Conservation (phyloP, 1,140 invertebrate species). For the Drosophila mauritiana region DNA sequence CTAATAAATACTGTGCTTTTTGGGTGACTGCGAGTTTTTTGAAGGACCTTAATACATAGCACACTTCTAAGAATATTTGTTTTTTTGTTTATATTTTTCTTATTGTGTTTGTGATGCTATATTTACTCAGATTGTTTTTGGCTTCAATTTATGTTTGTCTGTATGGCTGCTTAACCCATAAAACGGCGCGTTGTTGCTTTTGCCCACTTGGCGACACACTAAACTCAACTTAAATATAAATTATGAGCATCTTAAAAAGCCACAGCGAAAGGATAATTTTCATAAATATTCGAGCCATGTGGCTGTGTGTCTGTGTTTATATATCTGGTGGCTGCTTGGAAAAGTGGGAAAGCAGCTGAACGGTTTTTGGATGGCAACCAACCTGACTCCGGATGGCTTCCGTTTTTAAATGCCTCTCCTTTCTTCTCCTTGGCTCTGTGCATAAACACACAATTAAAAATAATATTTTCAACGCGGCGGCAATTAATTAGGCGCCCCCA, state of each 20-base stretch:
- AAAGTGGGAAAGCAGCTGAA: slow-evolving; percentile 28
- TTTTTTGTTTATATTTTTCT: neutral
- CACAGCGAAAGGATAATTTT: slow-evolving; percentile 83
- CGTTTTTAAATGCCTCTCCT: slow-evolving; percentile 31
- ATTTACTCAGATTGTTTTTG: no score
- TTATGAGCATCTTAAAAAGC: slow-evolving; percentile 83
- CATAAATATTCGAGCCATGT: slow-evolving; percentile 77
- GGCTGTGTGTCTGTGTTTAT: slow-evolving; percentile 5
- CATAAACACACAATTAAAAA: slow-evolving; percentile 84
- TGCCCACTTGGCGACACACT: slow-evolving; percentile 68
- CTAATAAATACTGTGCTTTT: no score
- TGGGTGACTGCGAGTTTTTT: no score
- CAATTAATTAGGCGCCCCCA: slow-evolving; percentile 72
- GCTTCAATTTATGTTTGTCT: neutral
- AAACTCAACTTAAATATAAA: slow-evolving; percentile 83
- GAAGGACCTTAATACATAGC: no score
- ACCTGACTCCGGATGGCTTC: slow-evolving; percentile 29
- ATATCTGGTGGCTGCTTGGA: slow-evolving; percentile 10
- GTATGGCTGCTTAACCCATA: slow-evolving; percentile 31
- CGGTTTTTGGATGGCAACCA: slow-evolving; percentile 51
- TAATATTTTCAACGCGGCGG: slow-evolving; percentile 83
- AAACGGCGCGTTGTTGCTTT: slow-evolving; percentile 39
- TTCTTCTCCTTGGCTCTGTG: slow-evolving; percentile 16
- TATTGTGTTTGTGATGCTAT: no score
- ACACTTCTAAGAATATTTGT: neutral